A percentile compares a stretch with the other conserved stretches of the same genome.
Conservation (phyloP, 2,797 vertebrate species). For the Staurois parvus region DNA sequence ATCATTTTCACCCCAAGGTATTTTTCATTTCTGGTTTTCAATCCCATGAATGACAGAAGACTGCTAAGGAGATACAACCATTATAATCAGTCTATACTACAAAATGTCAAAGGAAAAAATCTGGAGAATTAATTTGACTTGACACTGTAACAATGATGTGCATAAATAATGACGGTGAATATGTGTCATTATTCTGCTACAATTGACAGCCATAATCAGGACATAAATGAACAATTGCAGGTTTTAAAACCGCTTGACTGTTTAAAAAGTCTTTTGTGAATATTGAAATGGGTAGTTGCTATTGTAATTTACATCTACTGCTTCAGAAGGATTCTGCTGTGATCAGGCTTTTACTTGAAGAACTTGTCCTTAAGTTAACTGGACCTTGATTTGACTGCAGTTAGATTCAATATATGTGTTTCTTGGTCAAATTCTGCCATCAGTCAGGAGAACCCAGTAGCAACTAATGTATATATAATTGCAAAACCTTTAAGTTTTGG, state of each 20-base stretch:
- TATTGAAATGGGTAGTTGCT: neutral
- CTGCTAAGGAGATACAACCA: too few species aligned
- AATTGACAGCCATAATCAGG: neutral
- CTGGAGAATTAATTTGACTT: neutral
- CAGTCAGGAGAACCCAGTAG: too few species aligned
- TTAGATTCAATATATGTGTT: neutral
- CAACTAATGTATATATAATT: too few species aligned
- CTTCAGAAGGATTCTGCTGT: neutral
- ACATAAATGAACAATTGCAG: conserved; percentile 29
- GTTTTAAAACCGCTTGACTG: conserved; percentile 42
- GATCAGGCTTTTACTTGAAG: neutral
- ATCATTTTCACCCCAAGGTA: too few species aligned
- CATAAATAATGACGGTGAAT: neutral
- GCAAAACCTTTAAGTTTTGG: too few species aligned
- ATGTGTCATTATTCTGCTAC: neutral
- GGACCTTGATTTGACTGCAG: too few species aligned
- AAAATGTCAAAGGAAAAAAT: neutral
- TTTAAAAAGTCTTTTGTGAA: conserved; percentile 21
- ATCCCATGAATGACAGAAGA: too few species aligned
- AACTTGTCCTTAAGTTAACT: neutral
- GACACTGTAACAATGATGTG: conserved; percentile 10
- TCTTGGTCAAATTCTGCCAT: too few species aligned
- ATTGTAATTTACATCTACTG: conserved; percentile 13
- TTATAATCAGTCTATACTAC: too few species aligned
- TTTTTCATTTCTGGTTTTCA: too few species aligned